Evolutionary conservation across 2,113 vertebrate genomes (phyloP), one percentile per base, ranked within the genome.

Genomic region (Pangasianodon hypophthalmus): DNA sequence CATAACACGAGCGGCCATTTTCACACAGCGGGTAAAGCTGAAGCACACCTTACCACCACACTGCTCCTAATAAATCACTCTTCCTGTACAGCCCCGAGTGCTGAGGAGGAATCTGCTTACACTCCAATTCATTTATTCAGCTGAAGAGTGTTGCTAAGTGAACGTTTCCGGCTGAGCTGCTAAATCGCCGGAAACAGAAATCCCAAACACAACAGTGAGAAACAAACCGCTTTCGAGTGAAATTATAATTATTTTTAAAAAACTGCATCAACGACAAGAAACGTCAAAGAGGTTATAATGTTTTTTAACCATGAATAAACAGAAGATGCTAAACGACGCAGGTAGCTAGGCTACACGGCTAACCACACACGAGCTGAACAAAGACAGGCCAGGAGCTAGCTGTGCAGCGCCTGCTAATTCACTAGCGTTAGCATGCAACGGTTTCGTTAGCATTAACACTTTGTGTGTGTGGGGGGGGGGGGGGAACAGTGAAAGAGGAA

Each of bases 341-440:
- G 18, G 4, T 13, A 26, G 80, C 81, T 29, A 29, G 0, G 21
- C 41, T 62, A 9, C 82, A 62, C 0, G 1, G 82, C 37, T 62
- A 62, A 62, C 56, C 37, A 58, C 41, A 62, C 37, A 62, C 54
- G 11, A 44, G 37, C 37, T 3, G 19, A 62, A 84, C 82, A 84
- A 84, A 84, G 82, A 3, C 82, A 84, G 37, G 58, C 56, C 82
- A 26, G 6, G 13, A 62, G 56, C 37, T 84, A 84, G 24, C 82
- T 29, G 11, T 44, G 56, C 18, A 62, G 37, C 24, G 82, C 56
- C 4, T 84, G 82, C 82, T 46, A 84, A 84, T 14, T 44, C 26
- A 19, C 81, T 83, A 83, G 32, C 52, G 32, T 41, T 84, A 60
- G 81, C 54, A 3, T 4, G 6, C 16, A 41, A 21, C 52, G 9